Conservation (phyloP, 2,888 invertebrate genomes). For the Achlya flavicornis region DNA sequence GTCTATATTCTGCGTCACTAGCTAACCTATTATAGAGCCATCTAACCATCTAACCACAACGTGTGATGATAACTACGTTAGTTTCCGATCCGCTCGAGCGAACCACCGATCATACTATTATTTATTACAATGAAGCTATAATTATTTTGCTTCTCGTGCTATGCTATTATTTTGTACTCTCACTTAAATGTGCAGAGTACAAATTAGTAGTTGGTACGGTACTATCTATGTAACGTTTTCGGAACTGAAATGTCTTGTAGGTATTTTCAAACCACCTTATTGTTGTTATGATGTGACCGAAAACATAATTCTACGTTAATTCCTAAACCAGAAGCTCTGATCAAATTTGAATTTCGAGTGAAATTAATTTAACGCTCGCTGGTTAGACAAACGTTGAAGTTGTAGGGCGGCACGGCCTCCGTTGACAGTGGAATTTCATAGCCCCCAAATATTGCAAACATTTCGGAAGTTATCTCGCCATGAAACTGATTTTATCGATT, state of each 20-base stretch:
- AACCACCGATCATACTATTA: not conserved
- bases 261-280: not conserved
- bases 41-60: not conserved
- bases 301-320: not conserved
- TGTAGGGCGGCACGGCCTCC: conserved; percentile 1
- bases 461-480: not conserved
- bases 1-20: too few species aligned
- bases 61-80: not conserved
- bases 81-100: not conserved
- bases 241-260: not conserved
- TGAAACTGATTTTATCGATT: not conserved
- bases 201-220: too few species aligned
- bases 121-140: not conserved
- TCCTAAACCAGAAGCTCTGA: not conserved
- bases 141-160: too few species aligned
- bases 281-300: not conserved
- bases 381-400: conserved; percentile 2
- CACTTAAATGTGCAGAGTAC: too few species aligned
- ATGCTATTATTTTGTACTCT: too few species aligned
- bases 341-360: conserved; percentile 12
- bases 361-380: conserved; percentile 15
- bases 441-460: not conserved
- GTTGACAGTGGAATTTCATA: not conserved
- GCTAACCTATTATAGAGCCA: too few species aligned
- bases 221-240: too few species aligned